Percentiles rank a stretch among this genome's conserved stretches.
Evolutionary conservation across 1,140 invertebrate species (phyloP).

Genomic region (Euwallacea fornicatus): DNA sequence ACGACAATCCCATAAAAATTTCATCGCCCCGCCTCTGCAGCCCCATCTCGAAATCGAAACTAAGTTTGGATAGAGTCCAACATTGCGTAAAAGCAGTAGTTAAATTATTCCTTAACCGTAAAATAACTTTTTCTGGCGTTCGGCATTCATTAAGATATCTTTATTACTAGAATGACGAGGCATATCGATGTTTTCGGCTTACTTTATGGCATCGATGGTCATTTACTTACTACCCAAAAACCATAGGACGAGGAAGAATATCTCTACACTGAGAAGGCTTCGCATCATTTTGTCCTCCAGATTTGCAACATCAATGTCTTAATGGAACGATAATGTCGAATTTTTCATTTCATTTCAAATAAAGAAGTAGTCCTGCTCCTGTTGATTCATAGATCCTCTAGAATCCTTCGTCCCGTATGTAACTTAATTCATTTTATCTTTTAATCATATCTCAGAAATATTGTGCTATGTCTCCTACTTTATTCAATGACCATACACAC

Average conservation of each 20-base stretch:
- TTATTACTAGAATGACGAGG: background rate
- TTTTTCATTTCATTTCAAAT: slow-evolving; percentile 1
- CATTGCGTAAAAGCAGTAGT: background rate
- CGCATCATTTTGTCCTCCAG: background rate
- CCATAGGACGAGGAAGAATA: background rate
- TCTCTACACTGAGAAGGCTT: background rate
- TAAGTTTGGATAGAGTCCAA: slow-evolving; percentile 4
- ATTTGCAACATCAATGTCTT: background rate
- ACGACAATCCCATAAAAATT: background rate
- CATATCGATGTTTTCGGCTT: background rate
- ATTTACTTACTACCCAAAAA: slow-evolving; percentile 2
- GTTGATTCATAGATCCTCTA: background rate
- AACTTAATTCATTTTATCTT: background rate
- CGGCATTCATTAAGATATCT: slow-evolving; percentile 7
- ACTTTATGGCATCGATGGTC: background rate
- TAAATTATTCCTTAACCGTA: slow-evolving; percentile 2
- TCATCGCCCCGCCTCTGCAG: background rate
- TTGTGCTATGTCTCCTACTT: background rate
- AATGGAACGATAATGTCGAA: background rate
- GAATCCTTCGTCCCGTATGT: background rate
- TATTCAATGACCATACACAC: background rate
- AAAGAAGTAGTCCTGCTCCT: background rate
- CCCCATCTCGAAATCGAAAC: background rate
- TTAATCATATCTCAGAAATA: background rate
- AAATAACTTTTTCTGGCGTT: slow-evolving; percentile 5